phyloP scores from a whole-genome alignment of 2,888 invertebrate genomes.

The Girardia tigrina region DNA sequence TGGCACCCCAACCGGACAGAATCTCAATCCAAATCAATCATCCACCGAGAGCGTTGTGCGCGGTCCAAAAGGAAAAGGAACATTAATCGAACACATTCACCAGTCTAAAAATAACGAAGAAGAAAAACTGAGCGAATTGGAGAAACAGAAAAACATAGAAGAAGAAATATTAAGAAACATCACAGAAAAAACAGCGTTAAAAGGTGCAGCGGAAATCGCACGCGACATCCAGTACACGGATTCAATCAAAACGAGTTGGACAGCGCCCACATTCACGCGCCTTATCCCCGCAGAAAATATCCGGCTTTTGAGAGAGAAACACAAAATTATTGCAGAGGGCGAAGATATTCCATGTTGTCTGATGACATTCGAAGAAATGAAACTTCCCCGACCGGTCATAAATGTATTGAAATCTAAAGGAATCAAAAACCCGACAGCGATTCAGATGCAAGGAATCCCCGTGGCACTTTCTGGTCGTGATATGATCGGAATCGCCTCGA shows the following conservation, averaged over 20 bases:
- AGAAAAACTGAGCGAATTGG: conserved; percentile 27
- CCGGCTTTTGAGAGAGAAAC: conserved; percentile 38
- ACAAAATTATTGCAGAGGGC: conserved; percentile 81
- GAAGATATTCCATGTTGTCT: conserved; percentile 80
- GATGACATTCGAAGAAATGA: conserved; percentile 73
- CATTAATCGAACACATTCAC: not conserved
- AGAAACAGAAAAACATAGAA: conserved; percentile 64
- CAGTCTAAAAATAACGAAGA: conserved; percentile 8
- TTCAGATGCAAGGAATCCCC: conserved; percentile 93
- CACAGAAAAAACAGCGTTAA: conserved; percentile 79
- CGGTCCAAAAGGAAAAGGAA: not conserved
- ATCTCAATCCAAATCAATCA: not conserved
- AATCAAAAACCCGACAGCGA: conserved; percentile 81
- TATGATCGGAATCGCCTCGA: conserved; percentile 97
- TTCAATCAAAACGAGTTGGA: conserved; percentile 89
- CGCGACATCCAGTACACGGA: conserved; percentile 93
- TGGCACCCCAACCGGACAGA: not conserved
- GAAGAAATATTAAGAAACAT: conserved; percentile 90
- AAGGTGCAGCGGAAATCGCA: conserved; percentile 94
- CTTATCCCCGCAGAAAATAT: not conserved
- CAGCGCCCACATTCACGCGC: not conserved
- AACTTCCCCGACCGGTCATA: conserved; percentile 74
- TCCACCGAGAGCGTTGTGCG: not conserved
- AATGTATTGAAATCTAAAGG: conserved; percentile 65
- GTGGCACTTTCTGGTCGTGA: conserved; percentile 85